A percentile compares a stretch with the other conserved stretches of the same genome.
These are phyloP conservation scores for Alloscopus bannaensis DNA, from an alignment of 2,888 invertebrate species.

Conservation along the genomic window DNA sequence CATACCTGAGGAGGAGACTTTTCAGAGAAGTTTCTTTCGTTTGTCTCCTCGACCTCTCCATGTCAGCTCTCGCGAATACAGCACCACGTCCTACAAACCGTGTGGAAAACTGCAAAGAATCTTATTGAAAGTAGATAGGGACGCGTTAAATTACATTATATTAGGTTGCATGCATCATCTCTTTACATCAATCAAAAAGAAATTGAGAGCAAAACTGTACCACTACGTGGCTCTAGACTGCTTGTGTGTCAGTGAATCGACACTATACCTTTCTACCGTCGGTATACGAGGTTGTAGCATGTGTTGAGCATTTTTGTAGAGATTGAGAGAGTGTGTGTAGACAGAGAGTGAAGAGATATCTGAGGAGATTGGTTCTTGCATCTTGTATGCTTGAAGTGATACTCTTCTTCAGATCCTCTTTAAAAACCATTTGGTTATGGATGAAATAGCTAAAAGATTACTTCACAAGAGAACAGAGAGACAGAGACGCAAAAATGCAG, in stretches of 20 bases:
- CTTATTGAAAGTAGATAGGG: conserved; percentile 10
- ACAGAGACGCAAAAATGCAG: too few relatives aligned
- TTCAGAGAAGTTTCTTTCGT: not conserved
- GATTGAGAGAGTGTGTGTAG: not conserved
- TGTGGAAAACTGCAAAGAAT: too few relatives aligned
- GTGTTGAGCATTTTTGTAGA: not conserved
- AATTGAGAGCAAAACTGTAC: conserved; percentile 53
- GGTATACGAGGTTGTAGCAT: not conserved
- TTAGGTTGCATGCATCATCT: conserved; percentile 34
- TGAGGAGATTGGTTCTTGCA: not conserved
- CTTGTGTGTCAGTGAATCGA: not conserved
- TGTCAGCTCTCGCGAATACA: not conserved
- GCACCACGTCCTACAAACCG: not conserved
- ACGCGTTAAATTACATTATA: conserved; percentile 47
- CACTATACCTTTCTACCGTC: not conserved
- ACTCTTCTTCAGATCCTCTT: not conserved
- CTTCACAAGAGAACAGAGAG: too few relatives aligned
- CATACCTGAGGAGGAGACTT: not conserved
- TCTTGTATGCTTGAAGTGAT: not conserved
- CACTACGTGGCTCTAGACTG: not conserved
- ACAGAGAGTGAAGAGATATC: not conserved
- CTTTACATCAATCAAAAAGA: conserved; percentile 20
- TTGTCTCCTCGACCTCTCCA: not conserved
- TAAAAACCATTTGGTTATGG: conserved; percentile 11
- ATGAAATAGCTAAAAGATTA: conserved; percentile 54